phyloP scores from a whole-genome alignment of 1,140 invertebrate species.

The Coboldia fuscipes region DNA sequence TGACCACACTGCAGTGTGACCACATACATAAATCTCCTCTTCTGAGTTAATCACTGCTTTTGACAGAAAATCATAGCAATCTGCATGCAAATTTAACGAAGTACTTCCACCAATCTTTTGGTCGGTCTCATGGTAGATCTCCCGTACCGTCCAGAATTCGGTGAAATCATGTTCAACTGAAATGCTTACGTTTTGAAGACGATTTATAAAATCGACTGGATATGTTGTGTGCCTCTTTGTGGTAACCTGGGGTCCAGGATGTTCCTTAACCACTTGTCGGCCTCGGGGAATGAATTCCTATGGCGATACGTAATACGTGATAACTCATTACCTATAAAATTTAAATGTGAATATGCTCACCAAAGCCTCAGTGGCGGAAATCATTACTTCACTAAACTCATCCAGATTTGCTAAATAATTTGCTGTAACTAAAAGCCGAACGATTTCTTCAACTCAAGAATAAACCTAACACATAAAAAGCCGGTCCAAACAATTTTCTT shows the following conservation, averaged over 20 bases:
- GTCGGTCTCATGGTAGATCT: constrained; percentile 17
- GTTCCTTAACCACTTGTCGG: constrained; percentile 49
- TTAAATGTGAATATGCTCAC: constrained; percentile 20
- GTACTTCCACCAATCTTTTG: not conserved
- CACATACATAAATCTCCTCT: constrained; percentile 77
- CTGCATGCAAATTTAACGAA: not conserved
- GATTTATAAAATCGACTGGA: constrained; percentile 26
- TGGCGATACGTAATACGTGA: constrained; percentile 7
- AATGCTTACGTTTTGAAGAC: constrained; percentile 44
- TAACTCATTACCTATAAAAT: not conserved
- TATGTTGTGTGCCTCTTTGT: no score
- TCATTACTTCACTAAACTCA: constrained; percentile 50
- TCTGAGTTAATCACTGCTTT: constrained; percentile 26
- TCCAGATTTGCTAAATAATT: constrained; percentile 40
- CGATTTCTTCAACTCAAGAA: no score
- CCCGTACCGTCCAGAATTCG: constrained; percentile 49
- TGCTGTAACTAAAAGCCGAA: not conserved
- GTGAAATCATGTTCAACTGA: constrained; percentile 32
- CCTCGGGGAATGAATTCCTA: constrained; percentile 80
- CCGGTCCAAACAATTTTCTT: no score
- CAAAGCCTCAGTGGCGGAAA: constrained; percentile 61
- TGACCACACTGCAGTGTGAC: constrained; percentile 62
- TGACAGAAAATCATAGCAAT: not conserved
- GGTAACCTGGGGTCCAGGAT: constrained; percentile 37
- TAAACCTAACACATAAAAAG: no score